phyloP scores from a whole-genome alignment of 2,888 invertebrate species.

The Eristalis pertinax region DNA sequence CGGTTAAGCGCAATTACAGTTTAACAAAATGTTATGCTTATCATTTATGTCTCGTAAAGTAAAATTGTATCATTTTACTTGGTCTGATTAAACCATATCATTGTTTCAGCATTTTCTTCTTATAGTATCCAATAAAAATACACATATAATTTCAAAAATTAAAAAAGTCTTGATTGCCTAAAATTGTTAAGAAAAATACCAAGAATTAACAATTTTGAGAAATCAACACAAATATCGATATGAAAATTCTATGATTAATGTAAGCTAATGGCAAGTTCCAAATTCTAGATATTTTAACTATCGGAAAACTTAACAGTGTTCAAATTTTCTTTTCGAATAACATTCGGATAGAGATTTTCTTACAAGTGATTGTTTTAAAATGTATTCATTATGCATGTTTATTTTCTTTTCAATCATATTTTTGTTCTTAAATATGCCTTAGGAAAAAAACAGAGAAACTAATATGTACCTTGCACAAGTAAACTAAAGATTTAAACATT shows the following conservation, averaged over 20 bases:
- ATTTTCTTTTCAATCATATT: constrained; percentile 32
- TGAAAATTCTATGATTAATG: background rate
- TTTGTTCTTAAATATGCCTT: constrained; percentile 60
- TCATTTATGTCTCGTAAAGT: too few relatives aligned
- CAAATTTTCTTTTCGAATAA: background rate
- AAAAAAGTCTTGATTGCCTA: background rate
- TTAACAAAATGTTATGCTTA: too few relatives aligned
- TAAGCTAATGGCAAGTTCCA: background rate
- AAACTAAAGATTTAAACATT: constrained; percentile 37
- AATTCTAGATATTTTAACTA: background rate
- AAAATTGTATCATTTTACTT: too few relatives aligned
- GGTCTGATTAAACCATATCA: too few relatives aligned
- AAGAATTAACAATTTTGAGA: background rate
- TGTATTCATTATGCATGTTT: background rate
- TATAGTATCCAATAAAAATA: too few relatives aligned
- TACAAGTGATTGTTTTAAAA: background rate
- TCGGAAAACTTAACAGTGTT: constrained; percentile 24
- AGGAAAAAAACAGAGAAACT: constrained; percentile 42
- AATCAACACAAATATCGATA: background rate
- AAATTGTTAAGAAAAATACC: background rate
- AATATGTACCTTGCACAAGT: constrained; percentile 56
- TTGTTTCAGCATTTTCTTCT: too few relatives aligned
- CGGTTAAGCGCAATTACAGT: too few relatives aligned
- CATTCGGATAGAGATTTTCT: background rate
- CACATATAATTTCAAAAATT: background rate